Base-by-base conservation (phyloP, 2,113 vertebrate genomes). In the Ictalurus furcatus region DNA sequence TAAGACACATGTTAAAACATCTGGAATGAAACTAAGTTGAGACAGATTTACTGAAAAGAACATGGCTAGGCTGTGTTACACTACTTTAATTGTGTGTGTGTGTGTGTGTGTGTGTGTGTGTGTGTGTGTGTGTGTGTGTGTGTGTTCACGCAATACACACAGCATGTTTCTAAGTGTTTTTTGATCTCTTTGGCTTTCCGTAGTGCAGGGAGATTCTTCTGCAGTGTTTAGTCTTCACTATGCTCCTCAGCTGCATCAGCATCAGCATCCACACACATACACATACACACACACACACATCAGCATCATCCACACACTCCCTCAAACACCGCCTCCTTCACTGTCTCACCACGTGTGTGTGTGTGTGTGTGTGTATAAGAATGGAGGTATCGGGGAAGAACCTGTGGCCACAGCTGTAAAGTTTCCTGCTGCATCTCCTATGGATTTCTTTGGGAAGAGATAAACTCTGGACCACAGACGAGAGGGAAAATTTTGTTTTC, bases 191-290 rank as follows among this genome's bases (percentile, higher is more conserved):
- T 85, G 84, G 84, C 84, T 69, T 85, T 71, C 84, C 84, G 3
- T 85, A 71, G 84, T 85, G 63, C 84, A 85, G 84, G 84, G 84
- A 85, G 84, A 34, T 85, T 85, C 84, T 83, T 85, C 84, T 85
- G 84, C 84, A 85, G 84, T 85, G 44, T 67, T 85, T 85, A 85
- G 65, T 71, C 65, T 85, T 71, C 84, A 69, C 65, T 71, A 44
- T 54, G 84, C 65, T 85, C n/a, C 25, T 65, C 83, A 65, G 40
- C 59, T 9, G 25, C 83, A 84, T 63, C 83, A 9, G 83, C 83
- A 84, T 84, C 83, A 59, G 21, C 34, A 65, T 54, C 61, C 6
- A 63, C 82, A 84, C 21, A 84, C 59, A 63, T 58, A 84, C 58
- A 84, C 58, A 63, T 30, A 65, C 81, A 83, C 28, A 19, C 79